Base-by-base conservation (phyloP, 2,113 vertebrate genomes). In the Plecotus auritus region DNA sequence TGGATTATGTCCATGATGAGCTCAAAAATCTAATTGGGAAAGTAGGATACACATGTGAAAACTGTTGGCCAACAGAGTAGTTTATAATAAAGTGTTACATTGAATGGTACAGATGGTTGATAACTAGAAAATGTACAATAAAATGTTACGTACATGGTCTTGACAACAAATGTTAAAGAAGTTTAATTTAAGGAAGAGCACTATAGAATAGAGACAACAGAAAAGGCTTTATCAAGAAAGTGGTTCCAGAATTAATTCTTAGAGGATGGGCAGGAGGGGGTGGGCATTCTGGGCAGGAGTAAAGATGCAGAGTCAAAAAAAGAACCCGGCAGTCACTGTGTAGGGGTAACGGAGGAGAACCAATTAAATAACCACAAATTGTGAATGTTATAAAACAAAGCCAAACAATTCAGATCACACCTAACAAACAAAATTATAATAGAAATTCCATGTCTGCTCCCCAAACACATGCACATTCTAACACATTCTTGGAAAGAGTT, bases 361-460 rank as follows among this genome's bases (percentile, higher is more conserved):
- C 90, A 96, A 93, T 94, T 97, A 97, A 97, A 92, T 96, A 97
- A 96, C 94, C 91, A 96, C 91, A 96, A 97, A 97, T 97, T 93
- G 93, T 84, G 76, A 96, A 93, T 96, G 97, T 97, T 97, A 93
- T 42, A 86, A 97, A 97, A 97, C 97, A 97, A 95, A 97, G 85
- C 93, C 94, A 96, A 97, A 97, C 96, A 97, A 97, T 97, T 97
- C 96, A 88, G 70, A 97, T 97, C 95, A 96, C 96, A 97, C 97
- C 96, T 96, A 97, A 97, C 97, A 97, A 97, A 97, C 97, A 97
- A 97, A 97, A 97, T 97, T 97, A 97, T 97, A 97, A 97, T 97
- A 97, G 97, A 96, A 97, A 97, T 97, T 93, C 85, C 83, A 96
- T 92, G 93, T 95, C 88, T 95, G 93, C 88, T 96, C 97, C 97